A percentile compares a stretch with the other conserved stretches of the same genome.
Conservation (phyloP, 2,888 invertebrate species). For the Candidula unifasciata region DNA sequence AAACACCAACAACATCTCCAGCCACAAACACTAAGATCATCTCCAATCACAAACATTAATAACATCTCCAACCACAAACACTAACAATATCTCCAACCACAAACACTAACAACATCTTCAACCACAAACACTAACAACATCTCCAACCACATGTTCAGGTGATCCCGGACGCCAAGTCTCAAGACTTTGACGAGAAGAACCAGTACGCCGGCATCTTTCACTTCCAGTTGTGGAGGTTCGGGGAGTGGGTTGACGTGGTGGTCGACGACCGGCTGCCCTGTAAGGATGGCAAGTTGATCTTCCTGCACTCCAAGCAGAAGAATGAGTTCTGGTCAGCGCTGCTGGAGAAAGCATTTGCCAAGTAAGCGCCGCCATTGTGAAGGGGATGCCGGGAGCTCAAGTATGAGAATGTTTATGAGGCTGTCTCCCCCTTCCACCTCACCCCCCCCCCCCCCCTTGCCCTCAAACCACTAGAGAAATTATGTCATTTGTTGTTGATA, state of each 20-base stretch:
- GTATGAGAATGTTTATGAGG: too few species aligned
- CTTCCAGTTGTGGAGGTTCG: slow-evolving; percentile 82
- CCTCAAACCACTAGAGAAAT: too few species aligned
- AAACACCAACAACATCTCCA: too few species aligned
- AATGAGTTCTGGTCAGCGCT: slow-evolving; percentile 83
- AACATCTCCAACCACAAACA: too few species aligned
- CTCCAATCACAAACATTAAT: too few species aligned
- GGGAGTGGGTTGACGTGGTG: slow-evolving; percentile 81
- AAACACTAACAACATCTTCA: too few species aligned
- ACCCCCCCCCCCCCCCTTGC: too few species aligned
- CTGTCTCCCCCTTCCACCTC: too few species aligned
- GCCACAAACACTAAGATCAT: too few species aligned
- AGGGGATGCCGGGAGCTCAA: too few species aligned
- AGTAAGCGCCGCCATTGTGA: slow-evolving; percentile 76
- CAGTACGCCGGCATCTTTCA: slow-evolving; percentile 80
- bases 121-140: background rate
- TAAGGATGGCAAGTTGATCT: slow-evolving; percentile 81
- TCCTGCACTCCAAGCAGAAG: slow-evolving; percentile 80
- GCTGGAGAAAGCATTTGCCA: slow-evolving; percentile 83
- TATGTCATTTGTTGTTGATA: too few species aligned
- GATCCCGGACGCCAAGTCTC: slow-evolving; percentile 80
- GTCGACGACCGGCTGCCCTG: slow-evolving; percentile 81
- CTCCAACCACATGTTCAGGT: slow-evolving; percentile 75
- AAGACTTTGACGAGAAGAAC: slow-evolving; percentile 77
- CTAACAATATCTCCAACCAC: too few species aligned